phyloP scores from a whole-genome alignment of 2,888 invertebrate species.

The Sesia apiformis region DNA sequence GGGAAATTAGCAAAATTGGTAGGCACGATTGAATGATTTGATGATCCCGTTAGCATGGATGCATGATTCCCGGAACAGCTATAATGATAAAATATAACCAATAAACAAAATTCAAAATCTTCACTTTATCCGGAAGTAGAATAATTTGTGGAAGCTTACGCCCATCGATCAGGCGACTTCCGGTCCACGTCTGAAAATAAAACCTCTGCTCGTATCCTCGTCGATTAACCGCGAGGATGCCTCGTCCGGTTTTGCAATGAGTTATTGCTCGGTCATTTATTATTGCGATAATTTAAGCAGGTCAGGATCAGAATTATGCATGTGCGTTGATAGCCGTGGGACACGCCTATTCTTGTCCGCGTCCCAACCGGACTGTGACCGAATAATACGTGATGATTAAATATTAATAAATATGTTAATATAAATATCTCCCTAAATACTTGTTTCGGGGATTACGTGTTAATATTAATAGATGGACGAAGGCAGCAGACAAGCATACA shows the following conservation, averaged over 20 bases:
- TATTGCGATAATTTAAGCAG: not conserved
- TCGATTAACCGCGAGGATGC: not conserved
- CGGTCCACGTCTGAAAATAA: constrained; percentile 18
- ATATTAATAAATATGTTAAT: too few species aligned
- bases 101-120: not conserved
- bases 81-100: too few species aligned
- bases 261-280: not conserved
- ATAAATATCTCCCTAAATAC: too few species aligned
- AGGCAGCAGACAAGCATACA: too few species aligned
- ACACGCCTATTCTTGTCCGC: too few species aligned
- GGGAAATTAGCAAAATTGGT: not conserved
- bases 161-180: constrained; percentile 52
- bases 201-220: not conserved
- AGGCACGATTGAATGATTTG: not conserved
- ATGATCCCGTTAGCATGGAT: not conserved
- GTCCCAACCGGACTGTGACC: too few species aligned
- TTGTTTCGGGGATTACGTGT: too few species aligned
- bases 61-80: not conserved
- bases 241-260: not conserved
- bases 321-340: too few species aligned
- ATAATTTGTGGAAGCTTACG: constrained; percentile 55
- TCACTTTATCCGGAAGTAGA: constrained; percentile 40
- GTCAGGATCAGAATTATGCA: not conserved
- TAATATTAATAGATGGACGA: too few species aligned
- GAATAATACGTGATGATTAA: too few species aligned